Base-by-base conservation (phyloP, 2,113 vertebrate genomes). In the Vulpes lagopus region DNA sequence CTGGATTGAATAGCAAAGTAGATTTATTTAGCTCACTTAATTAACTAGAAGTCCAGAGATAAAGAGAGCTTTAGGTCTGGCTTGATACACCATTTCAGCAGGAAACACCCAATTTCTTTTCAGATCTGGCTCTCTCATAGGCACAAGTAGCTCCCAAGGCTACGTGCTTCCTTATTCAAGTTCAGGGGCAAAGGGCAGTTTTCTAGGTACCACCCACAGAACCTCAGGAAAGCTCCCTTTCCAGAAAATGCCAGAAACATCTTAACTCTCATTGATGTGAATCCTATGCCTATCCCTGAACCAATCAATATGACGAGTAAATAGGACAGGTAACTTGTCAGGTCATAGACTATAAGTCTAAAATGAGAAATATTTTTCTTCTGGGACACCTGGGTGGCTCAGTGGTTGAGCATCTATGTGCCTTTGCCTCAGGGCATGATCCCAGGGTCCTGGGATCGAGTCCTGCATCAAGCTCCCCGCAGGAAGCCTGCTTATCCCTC, bases 211-310 rank as follows among this genome's bases (percentile, higher is more conserved):
- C 16, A 86, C 49, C 10, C 32, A 59, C 3, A 65, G 51, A 91
- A 79, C 3, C 32, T 74, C 84, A 59, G 25, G 43, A 74, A 81
- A 55, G 8, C 16, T 32, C 53, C 23, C 55, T 53, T 88, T 65
- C 60, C 69, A 78, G 67, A 95, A 94, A 15, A 92, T 59, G 89
- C 71, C 60, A 81, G 57, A 89, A 89, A 85, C 69, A n/a, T 84
- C 49, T 78, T 64, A 64, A 89, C 23, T 51, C 88, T 94, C 15
- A 35, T 0, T 78, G 27, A 14, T 32, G 2, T 88, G 51, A 65
- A 74, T 79, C 55, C 55, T 71, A 0, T 65, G n/a, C n/a, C 62
- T 71, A 59, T 49, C 12, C 59, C 67, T 32, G 3, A 94, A 93
- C 16, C 22, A 94, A 62, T 35, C 64, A 38, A 35, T 53, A 11